Conservation (phyloP, 2,888 invertebrate genomes). For the Orthonychiurus folsomi region DNA sequence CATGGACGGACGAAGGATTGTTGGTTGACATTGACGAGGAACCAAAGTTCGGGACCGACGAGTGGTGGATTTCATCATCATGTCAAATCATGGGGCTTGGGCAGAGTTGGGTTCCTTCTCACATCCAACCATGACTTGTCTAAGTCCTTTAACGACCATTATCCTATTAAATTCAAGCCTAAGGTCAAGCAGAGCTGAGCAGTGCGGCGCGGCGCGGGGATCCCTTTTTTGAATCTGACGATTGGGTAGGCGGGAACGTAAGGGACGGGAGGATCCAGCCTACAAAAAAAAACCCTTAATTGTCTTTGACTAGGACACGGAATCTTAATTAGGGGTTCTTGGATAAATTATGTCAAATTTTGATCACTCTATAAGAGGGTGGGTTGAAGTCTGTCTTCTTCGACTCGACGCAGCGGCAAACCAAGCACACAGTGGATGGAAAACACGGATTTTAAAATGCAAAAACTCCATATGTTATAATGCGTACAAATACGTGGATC, state of each 20-base stretch:
- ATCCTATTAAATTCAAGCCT: not conserved
- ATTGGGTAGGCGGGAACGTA: not conserved
- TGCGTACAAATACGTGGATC: not conserved
- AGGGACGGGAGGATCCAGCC: not conserved
- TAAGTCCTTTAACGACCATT: not conserved
- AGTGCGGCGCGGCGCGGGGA: not conserved
- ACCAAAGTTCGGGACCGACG: not conserved
- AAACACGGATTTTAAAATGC: too few relatives aligned
- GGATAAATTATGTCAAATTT: not conserved
- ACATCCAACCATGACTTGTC: not conserved
- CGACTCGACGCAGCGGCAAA: too few relatives aligned
- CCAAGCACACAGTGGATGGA: too few relatives aligned
- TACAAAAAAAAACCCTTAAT: not conserved
- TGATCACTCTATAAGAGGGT: not conserved
- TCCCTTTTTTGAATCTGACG: not conserved
- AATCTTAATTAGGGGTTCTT: not conserved
- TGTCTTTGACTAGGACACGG: not conserved
- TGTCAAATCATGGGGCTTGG: not conserved
- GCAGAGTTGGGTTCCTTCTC: not conserved
- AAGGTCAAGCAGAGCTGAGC: not conserved
- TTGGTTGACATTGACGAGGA: not conserved
- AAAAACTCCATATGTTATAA: too few relatives aligned
- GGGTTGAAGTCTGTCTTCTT: too few relatives aligned
- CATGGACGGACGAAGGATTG: too few relatives aligned
- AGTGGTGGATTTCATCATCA: slow-evolving; percentile 1